Evolutionary conservation across 2,888 invertebrate species (phyloP), one percentile per base, ranked within the genome.

Genomic region (Nomada flava): DNA sequence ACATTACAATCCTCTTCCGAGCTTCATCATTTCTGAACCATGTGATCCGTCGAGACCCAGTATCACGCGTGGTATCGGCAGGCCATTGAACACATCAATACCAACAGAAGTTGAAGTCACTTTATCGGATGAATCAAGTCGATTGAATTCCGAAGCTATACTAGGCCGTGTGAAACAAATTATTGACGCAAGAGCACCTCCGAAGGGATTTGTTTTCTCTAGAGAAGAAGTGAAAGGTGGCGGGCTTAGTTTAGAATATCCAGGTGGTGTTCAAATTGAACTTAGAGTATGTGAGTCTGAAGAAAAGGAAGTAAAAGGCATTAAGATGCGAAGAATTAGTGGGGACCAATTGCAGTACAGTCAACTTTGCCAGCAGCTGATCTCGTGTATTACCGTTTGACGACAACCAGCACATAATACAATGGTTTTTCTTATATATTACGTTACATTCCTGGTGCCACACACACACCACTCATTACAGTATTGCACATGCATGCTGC

Each of bases 301-400:
- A 90, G 94, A 95, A 57, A 95, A 96, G 91, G 96, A 96, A 90
- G 96, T 96, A 68, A 97, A 97, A 89, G 97, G 97, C 10, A 95
- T 98, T 89, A 98, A 98, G 89, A 96, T 98, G 96, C 94, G 98
- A 74, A 94, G 98, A 91, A 97, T 98, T 89, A 98, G 98, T 0
- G 98, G 98, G 7, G 98, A 98, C 94, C 97, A 97, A 93, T 95
- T 96, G 88, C 97, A 98, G 92, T 98, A 98, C 92, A 97, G 97
- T 83, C 97, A 97, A 93, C 95, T 98, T 57, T 98, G 98, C 93
- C 97, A 98, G 92, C 97, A 98, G 94, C 94, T 98, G 89, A 97
- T 98, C 79, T 97, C 97, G 68, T 97, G 97, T 92, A 96, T 98
- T 95, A 97, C 97, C 77, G 97, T 97, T 92, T 97, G 94, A 94